Evolutionary conservation across 2,113 vertebrate species (phyloP), one percentile per base, ranked within the genome.

Genomic region (Dissostichus mawsoni): DNA sequence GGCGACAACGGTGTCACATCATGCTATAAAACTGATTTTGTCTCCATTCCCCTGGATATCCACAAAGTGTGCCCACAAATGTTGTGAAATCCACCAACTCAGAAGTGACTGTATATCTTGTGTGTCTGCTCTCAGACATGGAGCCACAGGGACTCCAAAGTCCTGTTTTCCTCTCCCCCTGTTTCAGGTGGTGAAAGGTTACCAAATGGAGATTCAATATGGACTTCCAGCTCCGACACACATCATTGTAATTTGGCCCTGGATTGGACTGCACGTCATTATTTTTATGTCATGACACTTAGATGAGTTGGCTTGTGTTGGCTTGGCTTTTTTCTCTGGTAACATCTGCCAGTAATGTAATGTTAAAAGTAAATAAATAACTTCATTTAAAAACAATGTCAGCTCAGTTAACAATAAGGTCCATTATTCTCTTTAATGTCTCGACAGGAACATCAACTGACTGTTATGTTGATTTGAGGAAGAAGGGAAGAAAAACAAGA

Each of bases 361-460:
- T 64, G 41, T 47, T 14, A 62, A 62, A 7, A 47, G 62, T 64
- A 47, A 64, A 65, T 23, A 25, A 65, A 65, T 48, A 23, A 65
- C 8, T 65, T 48, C 14, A 65, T 65, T 25, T 2, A 16, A 45
- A 23, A 11, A 14, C 12, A 9, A n/a, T 47, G 62, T 1, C n/a
- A 23, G n/a, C 12, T 14, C 6, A 23, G 20, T 65, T 47, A 65
- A 65, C 62, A 48, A 47, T 23, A 4, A 23, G 41, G 20, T 12
- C 44, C 44, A 23, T 64, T 1, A 47, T 65, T 65, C 14, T 48
- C 11, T 48, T 23, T 9, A n/a, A 4, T 47, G 62, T 23, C 62
- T 44, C n/a, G 6, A 47, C 44, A 64, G 45, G 5, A 62, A 62
- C 59, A 62, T 44, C 33, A 13, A 12, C 16, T 59, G 57, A 50